These are phyloP conservation scores for Drosophila lutescens DNA, from an alignment of 2,888 invertebrate genomes.

Conservation along the genomic window DNA sequence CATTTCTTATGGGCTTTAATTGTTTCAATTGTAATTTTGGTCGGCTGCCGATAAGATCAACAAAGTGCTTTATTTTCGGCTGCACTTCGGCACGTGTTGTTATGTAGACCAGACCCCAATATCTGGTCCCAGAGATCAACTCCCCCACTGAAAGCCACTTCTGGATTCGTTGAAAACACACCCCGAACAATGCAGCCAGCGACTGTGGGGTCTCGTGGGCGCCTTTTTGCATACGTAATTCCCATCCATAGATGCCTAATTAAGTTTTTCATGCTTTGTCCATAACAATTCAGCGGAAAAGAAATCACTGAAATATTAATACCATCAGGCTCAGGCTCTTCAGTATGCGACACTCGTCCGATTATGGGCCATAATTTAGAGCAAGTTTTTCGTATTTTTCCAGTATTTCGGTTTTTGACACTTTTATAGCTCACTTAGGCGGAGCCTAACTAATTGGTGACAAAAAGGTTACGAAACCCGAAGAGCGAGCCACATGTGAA, in stretches of 20 bases:
- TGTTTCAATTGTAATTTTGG: conserved; percentile 42
- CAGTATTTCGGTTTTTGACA: conserved; percentile 65
- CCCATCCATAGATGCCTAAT: conserved; percentile 48
- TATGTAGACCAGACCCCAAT: conserved; percentile 24
- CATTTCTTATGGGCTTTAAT: conserved; percentile 52
- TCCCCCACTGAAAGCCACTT: conserved; percentile 7
- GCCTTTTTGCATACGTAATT: conserved; percentile 66
- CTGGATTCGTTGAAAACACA: conserved; percentile 20
- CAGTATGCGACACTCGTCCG: conserved; percentile 60
- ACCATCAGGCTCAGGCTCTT: conserved; percentile 33
- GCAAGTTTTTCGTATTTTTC: conserved; percentile 54
- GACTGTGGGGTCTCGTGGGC: conserved; percentile 33
- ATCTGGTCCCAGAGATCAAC: conserved; percentile 23
- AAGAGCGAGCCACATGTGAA: conserved; percentile 38
- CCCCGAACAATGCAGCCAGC: conserved; percentile 33
- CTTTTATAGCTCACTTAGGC: conserved; percentile 76
- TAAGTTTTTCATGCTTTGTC: conserved; percentile 57
- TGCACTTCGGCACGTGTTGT: conserved; percentile 45
- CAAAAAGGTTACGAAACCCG: conserved; percentile 67
- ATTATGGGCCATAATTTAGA: conserved; percentile 69
- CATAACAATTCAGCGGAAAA: conserved; percentile 60
- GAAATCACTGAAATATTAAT: conserved; percentile 51
- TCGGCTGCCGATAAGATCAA: conserved; percentile 43
- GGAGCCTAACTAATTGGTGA: conserved; percentile 45
- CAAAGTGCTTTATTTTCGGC: conserved; percentile 49